Base-by-base conservation (phyloP, 2,113 vertebrate genomes). In the Gasterosteus aculeatus region DNA sequence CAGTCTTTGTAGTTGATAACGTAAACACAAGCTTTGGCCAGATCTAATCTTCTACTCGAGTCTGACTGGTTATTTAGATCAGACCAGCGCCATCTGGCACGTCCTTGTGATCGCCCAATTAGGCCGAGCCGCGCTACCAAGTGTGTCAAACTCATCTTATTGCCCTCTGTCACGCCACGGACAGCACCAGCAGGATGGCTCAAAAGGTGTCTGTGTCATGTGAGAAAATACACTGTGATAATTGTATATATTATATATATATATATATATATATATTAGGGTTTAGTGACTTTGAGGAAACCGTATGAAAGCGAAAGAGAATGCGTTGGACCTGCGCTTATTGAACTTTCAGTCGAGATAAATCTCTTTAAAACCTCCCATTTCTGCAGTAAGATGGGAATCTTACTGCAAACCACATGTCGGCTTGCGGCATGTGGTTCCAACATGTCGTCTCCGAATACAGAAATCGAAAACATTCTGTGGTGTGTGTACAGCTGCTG, bases 21-120 rank as follows among this genome's bases (percentile, higher is more conserved):
- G 84, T 88, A 87, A 90, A 90, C 85, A 80, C 44, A 56, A 74
- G 84, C 74, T 88, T 86, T 82, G 26, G 71, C 51, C 61, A 69
- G 59, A 79, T 79, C 61, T 73, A n/a, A 70, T 85, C 81, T 82
- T 75, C 79, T 78, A 88, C 84, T 77, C 61, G 53, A 72, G 73
- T 76, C 81, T 85, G 78, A 78, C 73, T 51, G 68, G 26, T 79
- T 56, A 89, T 83, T 77, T 26, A 85, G 82, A 87, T 72, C 57
- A 47, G 72, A 61, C 39, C 76, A 4, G 10, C 31, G 26, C 90
- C 91, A 90, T 90, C 88, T 90, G 89, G 80, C 77, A 11, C 19
- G 56, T 29, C 75, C 58, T 1, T 1, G 70, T 57, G 81, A 88
- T 88, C 81, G 16, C 75, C 77, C 89, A 92, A 88, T 91, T 90